A percentile compares a stretch with the other conserved stretches of the same genome.
Evolutionary conservation across 2,888 invertebrate genomes (phyloP).

Genomic region (Epinotia nisella): DNA sequence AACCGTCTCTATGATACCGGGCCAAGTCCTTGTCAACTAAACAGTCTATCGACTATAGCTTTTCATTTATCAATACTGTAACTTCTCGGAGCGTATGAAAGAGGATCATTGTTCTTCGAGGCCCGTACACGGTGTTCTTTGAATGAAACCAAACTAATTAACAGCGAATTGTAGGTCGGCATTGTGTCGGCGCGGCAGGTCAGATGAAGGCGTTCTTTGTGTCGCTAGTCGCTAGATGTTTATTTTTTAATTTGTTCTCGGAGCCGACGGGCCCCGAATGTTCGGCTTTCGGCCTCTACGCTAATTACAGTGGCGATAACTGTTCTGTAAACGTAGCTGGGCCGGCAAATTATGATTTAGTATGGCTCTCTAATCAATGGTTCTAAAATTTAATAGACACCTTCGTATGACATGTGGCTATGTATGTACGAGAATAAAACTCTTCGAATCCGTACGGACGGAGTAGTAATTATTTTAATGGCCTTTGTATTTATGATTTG

Average conservation of each 20-base stretch:
- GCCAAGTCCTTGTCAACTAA: constrained; percentile 29
- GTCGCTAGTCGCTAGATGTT: constrained; percentile 64
- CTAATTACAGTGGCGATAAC: constrained; percentile 69
- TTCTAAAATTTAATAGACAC: constrained; percentile 44
- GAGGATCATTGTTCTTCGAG: constrained; percentile 58
- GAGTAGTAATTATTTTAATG: constrained; percentile 39
- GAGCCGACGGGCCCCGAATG: constrained; percentile 56
- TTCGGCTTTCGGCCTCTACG: constrained; percentile 47
- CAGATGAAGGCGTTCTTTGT: constrained; percentile 78
- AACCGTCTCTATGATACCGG: constrained; percentile 18
- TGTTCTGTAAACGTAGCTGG: constrained; percentile 59
- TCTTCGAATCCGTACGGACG: constrained; percentile 22
- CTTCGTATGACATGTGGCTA: constrained; percentile 35
- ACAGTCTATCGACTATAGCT: constrained; percentile 20
- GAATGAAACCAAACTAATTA: constrained; percentile 74
- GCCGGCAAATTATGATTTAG: constrained; percentile 47
- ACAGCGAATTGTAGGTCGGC: constrained; percentile 72
- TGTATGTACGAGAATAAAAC: constrained; percentile 26
- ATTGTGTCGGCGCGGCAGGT: constrained; percentile 69
- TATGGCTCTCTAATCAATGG: constrained; percentile 54
- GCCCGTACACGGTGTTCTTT: constrained; percentile 68
- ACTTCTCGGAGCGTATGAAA: constrained; percentile 40
- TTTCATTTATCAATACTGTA: constrained; percentile 39
- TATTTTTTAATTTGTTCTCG: constrained; percentile 72
- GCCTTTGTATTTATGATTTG: constrained; percentile 54